Evolutionary conservation across 1,140 invertebrate genomes (phyloP), one percentile per base, ranked within the genome.

Genomic region (Nephila pilipes): DNA sequence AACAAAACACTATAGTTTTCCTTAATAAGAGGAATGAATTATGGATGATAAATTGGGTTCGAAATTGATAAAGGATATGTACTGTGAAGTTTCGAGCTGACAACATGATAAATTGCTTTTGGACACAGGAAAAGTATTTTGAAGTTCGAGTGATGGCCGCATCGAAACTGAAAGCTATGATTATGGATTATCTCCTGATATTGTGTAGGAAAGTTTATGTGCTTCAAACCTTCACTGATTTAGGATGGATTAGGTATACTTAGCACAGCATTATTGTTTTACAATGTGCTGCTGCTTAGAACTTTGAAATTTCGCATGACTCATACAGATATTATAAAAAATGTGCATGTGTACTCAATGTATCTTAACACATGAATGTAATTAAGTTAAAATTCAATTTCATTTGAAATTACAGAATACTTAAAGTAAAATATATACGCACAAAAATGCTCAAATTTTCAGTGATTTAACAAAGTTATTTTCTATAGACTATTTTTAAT

Each of bases 61-160:
- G 36, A 85, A 65, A 87, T 87, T 87, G 85, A 87, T 85, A 58
- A 85, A 85, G 83, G 83, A 85, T 85, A 32, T 60, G 83, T 58
- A n/a, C 83, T 32, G 25, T 32, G 83, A 85, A 85, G 83, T 85
- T 85, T 32, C 54, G 55, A 60, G n/a, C 14, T 85, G 83, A 85
- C 83, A 85, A 29, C 55, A 58, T 85, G 83, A 85, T 85, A 85
- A 85, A 85, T 85, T 55, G 83, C 55, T 85, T 38, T 22, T 32
- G 29, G 83, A 85, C 83, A 85, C 55, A 36, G 18, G 25, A 18
- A 32, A 85, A 57, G 18, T 60, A 54, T 55, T 57, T n/a, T 85
- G 54, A 85, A 54, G 83, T 32, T 60, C 25, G 18, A 83, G 22
- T 54, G 80, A 85, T 85, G 83, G 55, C n/a, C 55, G 16, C 18